Conservation (phyloP, 1,140 invertebrate species). For the Neodiprion fabricii region DNA sequence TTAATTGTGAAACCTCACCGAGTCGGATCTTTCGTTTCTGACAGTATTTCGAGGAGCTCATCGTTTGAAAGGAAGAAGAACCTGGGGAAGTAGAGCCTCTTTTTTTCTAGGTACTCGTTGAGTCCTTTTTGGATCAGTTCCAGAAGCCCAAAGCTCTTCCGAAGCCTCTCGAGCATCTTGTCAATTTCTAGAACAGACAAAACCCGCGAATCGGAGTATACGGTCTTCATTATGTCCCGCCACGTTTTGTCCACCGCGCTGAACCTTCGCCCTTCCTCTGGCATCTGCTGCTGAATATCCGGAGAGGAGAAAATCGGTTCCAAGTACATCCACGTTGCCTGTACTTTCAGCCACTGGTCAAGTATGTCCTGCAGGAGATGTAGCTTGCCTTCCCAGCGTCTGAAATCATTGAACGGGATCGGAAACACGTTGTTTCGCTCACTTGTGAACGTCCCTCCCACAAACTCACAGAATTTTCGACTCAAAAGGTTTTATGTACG, state of each 20-base stretch:
- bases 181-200: constrained; percentile 87
- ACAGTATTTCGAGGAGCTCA: constrained; percentile 94
- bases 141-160: constrained; percentile 84
- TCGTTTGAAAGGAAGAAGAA: constrained; percentile 99
- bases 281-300: constrained; percentile 95
- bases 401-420: constrained; percentile 42
- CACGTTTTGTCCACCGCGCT: constrained; percentile 92
- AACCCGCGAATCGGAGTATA: constrained; percentile 77
- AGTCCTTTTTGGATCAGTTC: constrained; percentile 92
- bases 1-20: constrained; percentile 62
- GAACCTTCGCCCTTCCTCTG: constrained; percentile 83
- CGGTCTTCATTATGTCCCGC: constrained; percentile 93
- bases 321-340: constrained; percentile 94
- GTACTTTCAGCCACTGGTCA: constrained; percentile 95
- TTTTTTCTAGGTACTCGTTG: constrained; percentile 96
- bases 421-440: not conserved
- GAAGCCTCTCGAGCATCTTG: constrained; percentile 90
- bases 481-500: constrained; percentile 95
- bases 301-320: constrained; percentile 97
- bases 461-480: constrained; percentile 71
- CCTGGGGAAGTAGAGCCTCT: constrained; percentile 91
- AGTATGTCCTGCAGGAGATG: constrained; percentile 85
- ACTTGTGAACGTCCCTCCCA: not conserved
- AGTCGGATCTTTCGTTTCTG: constrained; percentile 96
- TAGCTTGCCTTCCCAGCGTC: constrained; percentile 79